These are phyloP conservation scores for Pseudotriccus pelzelni DNA, from an alignment of 2,797 vertebrate species.

Conservation along the genomic window DNA sequence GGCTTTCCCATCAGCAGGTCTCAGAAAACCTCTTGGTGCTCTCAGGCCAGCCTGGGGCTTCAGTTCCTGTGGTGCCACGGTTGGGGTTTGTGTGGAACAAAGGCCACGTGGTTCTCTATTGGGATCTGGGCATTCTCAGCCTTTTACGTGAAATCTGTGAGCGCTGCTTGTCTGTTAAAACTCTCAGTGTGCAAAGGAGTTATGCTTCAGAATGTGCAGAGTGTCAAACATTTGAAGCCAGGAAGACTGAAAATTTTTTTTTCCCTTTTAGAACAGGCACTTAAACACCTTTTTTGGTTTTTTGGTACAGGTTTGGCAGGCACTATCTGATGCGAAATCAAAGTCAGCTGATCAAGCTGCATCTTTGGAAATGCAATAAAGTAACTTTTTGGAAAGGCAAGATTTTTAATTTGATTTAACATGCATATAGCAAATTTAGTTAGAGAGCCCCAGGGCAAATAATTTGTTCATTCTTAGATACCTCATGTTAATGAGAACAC, in stretches of 20 bases:
- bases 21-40: background rate
- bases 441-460: background rate
- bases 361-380: background rate
- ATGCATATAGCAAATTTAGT: background rate
- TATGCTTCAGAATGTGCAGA: background rate
- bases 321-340: background rate
- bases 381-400: background rate
- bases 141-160: background rate
- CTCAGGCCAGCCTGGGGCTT: background rate
- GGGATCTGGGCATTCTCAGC: background rate
- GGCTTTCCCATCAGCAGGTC: background rate
- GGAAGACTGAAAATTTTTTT: background rate
- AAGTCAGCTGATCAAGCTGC: background rate
- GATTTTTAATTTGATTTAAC: background rate
- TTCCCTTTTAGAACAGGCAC: background rate
- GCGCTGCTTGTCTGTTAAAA: background rate
- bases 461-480: background rate
- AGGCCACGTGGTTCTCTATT: background rate
- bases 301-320: background rate
- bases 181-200: background rate
- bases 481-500: background rate
- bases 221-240: background rate
- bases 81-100: background rate
- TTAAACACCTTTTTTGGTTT: background rate
- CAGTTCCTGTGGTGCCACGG: accelerated